Evolutionary conservation across 2,113 vertebrate genomes (phyloP).

Genomic region (Columba janthina): DNA sequence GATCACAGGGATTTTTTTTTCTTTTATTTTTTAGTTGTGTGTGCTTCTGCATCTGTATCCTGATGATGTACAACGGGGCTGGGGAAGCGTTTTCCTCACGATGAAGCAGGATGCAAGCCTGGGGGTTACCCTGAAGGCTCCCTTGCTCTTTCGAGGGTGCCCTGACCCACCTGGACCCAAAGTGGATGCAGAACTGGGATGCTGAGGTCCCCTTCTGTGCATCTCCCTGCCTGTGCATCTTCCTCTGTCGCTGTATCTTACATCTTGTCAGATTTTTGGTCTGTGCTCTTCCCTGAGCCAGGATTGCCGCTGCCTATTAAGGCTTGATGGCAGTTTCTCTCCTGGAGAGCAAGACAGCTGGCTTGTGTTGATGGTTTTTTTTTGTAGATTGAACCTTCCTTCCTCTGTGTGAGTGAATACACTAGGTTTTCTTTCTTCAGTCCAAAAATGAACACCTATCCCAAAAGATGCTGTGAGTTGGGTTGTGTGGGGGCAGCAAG

Average conservation of each 20-base stretch:
- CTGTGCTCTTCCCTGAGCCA: neutral
- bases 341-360: neutral
- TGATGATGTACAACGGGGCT: neutral
- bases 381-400: neutral
- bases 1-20: neutral
- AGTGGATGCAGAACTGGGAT: neutral
- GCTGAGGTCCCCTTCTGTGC: neutral
- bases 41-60: neutral
- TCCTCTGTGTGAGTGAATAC: neutral
- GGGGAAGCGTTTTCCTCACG: fast-evolving
- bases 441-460: neutral
- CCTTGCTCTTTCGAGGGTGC: neutral
- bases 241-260: neutral
- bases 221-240: fast-evolving
- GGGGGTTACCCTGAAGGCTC: neutral
- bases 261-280: neutral
- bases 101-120: neutral
- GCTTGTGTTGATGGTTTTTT: neutral
- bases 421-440: neutral
- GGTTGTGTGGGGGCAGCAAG: neutral
- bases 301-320: neutral
- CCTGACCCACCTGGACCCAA: neutral
- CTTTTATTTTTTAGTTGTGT: neutral
- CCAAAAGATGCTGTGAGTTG: neutral
- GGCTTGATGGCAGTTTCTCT: neutral